Base-by-base conservation (phyloP, 1,140 invertebrate species). In the Listronotus bonariensis region DNA sequence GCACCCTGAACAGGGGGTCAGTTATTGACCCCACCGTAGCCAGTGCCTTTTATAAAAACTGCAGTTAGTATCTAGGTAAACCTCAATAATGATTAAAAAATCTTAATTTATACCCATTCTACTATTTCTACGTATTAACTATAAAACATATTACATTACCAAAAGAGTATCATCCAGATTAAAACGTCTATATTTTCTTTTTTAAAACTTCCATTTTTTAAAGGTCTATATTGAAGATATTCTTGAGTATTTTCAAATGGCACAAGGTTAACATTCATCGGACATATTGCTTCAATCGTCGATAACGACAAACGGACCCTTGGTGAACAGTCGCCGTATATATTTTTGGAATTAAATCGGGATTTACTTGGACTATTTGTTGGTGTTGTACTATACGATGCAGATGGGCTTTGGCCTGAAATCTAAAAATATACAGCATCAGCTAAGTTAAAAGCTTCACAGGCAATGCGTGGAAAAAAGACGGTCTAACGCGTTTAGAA, bases 101-200 rank as follows among this genome's bases (percentile, higher is more conserved):
- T n/a, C n/a, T n/a, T n/a, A n/a, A n/a, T 26, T 26, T 26, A 26
- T 3, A 26, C 1, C 20, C 20, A 3, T 26, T 26, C 20, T 26
- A 26, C 5, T 26, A 3, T 3, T 26, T 26, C 20, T 26, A 5
- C 20, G 5, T 26, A 26, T 3, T 26, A 26, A 26, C 20, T 26
- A 26, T 26, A 26, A 26, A 26, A 26, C 5, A 12, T 36, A 36
- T 36, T 9, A 36, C 34, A 9, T 36, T 36, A 36, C 34, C 34
- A 36, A 8, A n/a, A 15, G 17, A n/a, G 6, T 43, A 18, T 18
- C 4, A 43, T 43, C 41, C n/a, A 43, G n/a, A n/a, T 43, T 43
- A 43, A 43, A 43, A 18, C 14, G 41, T 43, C 41, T 43, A 43
- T 43, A 43, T 14, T 18, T 43, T 18, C 41, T 43, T 18, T 43